Base-by-base conservation (phyloP, 2,888 invertebrate species). In the Zaprionus obscuricornis region DNA sequence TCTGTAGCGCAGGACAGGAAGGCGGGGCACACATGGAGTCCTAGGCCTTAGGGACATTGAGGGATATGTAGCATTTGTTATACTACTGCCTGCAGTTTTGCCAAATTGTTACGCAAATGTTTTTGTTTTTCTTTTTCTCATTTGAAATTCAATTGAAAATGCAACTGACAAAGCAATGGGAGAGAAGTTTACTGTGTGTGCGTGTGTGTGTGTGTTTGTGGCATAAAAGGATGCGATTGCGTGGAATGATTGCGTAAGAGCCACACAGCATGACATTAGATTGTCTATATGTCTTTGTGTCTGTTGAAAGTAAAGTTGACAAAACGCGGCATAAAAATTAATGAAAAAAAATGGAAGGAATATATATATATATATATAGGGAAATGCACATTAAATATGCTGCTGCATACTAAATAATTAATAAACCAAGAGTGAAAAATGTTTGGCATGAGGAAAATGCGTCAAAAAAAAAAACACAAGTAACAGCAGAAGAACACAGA, bases 71-170 rank as follows among this genome's bases (percentile, higher is more conserved):
- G n/a, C n/a, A n/a, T n/a, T 5, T 8, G 3, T n/a, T n/a, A n/a
- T n/a, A 17, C 5, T 27, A 31, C 13, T 49, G 42, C 52, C n/a
- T 64, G 74, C 74, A 71, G 54, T 57, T n/a, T n/a, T 78, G 74
- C 49, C 78, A 85, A 78, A 70, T 71, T 60, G 71, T 85, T 85
- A 85, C 60, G 74, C 82, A 78, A 78, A 78, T 85, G 82, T 82
- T 85, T 71, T 70, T 54, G 64, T 81, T 64, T 52, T n/a, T n/a
- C n/a, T n/a, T n/a, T n/a, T n/a, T n/a, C n/a, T n/a, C n/a, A n/a
- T n/a, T n/a, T n/a, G n/a, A 62, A 63, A 63, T 70, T 60, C 54
- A 67, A 76, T 70, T 74, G 40, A 62, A 78, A 57, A 40, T 24
- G 26, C 20, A 10, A 34, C 14, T 3, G 3, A 11, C 34, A 6